Base-by-base conservation (phyloP, 2,888 invertebrate genomes). In the Drosophila sordidapex region DNA sequence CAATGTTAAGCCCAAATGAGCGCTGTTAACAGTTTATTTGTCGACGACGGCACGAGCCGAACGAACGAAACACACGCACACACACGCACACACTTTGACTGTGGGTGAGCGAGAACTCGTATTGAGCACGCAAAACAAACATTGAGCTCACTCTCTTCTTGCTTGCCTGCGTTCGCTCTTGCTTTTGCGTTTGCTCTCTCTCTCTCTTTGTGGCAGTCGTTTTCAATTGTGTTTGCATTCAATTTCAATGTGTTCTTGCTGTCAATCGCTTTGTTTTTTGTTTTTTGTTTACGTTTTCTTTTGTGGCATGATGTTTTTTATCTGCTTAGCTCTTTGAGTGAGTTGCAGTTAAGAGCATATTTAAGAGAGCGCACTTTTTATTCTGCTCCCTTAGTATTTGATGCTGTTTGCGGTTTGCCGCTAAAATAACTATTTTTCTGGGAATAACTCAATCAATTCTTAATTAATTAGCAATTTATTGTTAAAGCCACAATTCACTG, bases 231-330 rank as follows among this genome's bases (percentile, higher is more conserved):
- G 29, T 66, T 65, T 68, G 70, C 75, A 36, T 62, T 70, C 68
- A 60, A 57, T 70, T 82, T 76, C 57, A 43, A 66, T 71, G 56
- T 60, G 48, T 11, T 61, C 61, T 79, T 48, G 76, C 57, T 2
- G 70, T 75, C 80, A 80, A 80, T 75, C 61, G 54, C 18, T 52
- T 67, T 69, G 31, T 4, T 13, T 59, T 68, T 72, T 81, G 83
- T 4, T 13, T 59, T 68, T 72, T 81, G 83, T 83, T 81, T 83
- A 76, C 83, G 80, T 80, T 74, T 70, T 78, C 13, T 11, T 33
- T n/a, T 25, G 35, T 56, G 56, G 33, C 31, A 31, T 51, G 35
- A 65, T 65, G 65, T 58, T 63, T 64, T 70, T 75, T 67, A 31
- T 31, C 58, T 49, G 36, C 21, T 25, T 15, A 15, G 31, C 62